Evolutionary conservation across 2,888 invertebrate genomes (phyloP), one percentile per base, ranked within the genome.

Genomic region (Plutella xylostella): DNA sequence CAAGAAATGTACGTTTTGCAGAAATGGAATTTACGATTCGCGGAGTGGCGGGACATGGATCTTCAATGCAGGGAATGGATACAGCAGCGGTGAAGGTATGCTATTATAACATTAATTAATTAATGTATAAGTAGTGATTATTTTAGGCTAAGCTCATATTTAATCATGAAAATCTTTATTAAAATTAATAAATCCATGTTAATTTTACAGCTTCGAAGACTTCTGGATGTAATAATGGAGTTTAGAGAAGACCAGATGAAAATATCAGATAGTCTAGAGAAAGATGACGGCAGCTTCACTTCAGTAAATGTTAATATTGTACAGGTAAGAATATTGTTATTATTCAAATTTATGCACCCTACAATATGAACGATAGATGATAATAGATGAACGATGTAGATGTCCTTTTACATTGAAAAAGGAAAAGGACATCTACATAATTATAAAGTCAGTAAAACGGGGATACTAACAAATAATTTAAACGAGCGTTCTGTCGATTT

Each of bases 1-100:
- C 22, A 22, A 22, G 9, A n/a, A 9, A 20, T 20, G 4, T 43
- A 17, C 15, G 19, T 42, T 49, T 60, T 56, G 30, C 51, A 79
- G 78, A 72, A 55, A 61, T 76, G 48, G 85, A 86, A 49, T 88
- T 94, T 33, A 88, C 86, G 1, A 88, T 92, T 42, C 76, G 85
- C 37, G 96, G 96, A 17, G 80, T 86, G 12, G 89, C 94, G 1
- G 96, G 96, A 0, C 96, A 96, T 64, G 94, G 94, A 0, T 93
- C 90, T 1, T 69, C 89, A 15, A 85, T 95, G 56, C 77, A 90
- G 40, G 86, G 89, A n/a, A n/a, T n/a, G 17, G 86, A 90, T 53
- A 92, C 90, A 11, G 92, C 94, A 15, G 91, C 90, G 20, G 91
- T 92, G 61, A 94, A 94, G n/a, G n/a, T n/a, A n/a, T n/a, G n/a